These are phyloP conservation scores for Nematolebias whitei DNA, from an alignment of 2,113 vertebrate genomes.

Conservation along the genomic window DNA sequence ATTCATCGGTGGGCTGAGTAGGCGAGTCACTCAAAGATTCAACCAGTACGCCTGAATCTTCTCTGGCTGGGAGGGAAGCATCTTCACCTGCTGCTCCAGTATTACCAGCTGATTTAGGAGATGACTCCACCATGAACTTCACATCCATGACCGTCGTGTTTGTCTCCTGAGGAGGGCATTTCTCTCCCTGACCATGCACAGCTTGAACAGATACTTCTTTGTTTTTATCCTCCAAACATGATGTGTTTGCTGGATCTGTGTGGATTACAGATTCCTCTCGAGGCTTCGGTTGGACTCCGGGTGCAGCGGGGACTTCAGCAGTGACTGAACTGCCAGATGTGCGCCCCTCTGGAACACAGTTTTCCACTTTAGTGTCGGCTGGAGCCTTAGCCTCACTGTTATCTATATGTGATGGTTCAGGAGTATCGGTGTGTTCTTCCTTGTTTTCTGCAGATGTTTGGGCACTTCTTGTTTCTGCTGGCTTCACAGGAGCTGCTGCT, in stretches of 20 bases:
- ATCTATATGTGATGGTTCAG: conserved; percentile 3
- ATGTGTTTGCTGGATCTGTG: conserved; percentile 9
- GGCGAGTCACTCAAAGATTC: background rate
- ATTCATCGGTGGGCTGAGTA: background rate
- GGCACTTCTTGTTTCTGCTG: conserved; percentile 7
- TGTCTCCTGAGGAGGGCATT: background rate
- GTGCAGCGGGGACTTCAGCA: background rate
- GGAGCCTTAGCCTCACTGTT: background rate
- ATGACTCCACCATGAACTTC: background rate
- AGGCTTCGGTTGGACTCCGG: background rate
- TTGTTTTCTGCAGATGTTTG: conserved; percentile 19
- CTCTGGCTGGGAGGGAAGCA: background rate
- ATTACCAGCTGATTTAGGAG: background rate
- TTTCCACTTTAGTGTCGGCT: conserved; percentile 15
- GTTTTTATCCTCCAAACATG: background rate
- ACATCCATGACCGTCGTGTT: background rate
- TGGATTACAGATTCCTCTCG: conserved; percentile 8
- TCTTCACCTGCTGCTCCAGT: conserved; percentile 5
- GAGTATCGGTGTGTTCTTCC: background rate
- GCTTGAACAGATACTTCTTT: background rate
- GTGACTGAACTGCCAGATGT: background rate
- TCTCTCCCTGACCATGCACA: background rate
- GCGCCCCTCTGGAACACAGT: background rate
- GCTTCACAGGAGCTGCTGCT: background rate
- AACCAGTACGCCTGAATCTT: background rate